Conservation (phyloP, 2,888 invertebrate species). For the Lycaena phlaeas region DNA sequence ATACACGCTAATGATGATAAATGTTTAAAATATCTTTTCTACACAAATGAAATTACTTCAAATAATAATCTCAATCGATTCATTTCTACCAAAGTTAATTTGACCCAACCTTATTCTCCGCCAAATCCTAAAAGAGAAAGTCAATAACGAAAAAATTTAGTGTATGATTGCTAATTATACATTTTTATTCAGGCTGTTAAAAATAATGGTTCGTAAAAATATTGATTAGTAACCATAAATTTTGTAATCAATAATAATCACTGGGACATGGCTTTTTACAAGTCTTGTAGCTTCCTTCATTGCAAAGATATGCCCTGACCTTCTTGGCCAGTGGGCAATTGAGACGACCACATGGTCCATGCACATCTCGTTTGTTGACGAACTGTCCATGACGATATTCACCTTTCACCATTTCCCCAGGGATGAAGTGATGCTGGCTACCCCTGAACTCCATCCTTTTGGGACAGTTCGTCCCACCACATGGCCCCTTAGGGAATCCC, state of each 20-base stretch:
- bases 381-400: slow-evolving; percentile 58
- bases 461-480: slow-evolving; percentile 62
- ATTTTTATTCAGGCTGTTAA: no score
- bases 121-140: no score
- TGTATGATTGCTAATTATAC: no score
- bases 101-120: no score
- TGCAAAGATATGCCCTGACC: slow-evolving; percentile 44
- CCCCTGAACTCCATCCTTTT: slow-evolving; percentile 61
- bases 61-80: no score
- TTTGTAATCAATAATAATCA: slow-evolving; percentile 55
- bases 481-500: slow-evolving; percentile 66
- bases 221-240: no score
- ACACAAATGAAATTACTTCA: no score
- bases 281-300: slow-evolving; percentile 54
- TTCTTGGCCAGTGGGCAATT: slow-evolving; percentile 64
- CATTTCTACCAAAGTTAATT: no score
- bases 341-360: slow-evolving; percentile 60
- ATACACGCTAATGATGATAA: no score
- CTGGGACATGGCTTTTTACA: slow-evolving; percentile 55
- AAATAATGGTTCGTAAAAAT: no score
- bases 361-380: slow-evolving; percentile 60
- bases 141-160: no score
- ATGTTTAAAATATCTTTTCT: no score
- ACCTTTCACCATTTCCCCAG: slow-evolving; percentile 48
- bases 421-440: slow-evolving; percentile 59